Conservation (phyloP, 1,140 invertebrate genomes). For the Pomacea maculata region DNA sequence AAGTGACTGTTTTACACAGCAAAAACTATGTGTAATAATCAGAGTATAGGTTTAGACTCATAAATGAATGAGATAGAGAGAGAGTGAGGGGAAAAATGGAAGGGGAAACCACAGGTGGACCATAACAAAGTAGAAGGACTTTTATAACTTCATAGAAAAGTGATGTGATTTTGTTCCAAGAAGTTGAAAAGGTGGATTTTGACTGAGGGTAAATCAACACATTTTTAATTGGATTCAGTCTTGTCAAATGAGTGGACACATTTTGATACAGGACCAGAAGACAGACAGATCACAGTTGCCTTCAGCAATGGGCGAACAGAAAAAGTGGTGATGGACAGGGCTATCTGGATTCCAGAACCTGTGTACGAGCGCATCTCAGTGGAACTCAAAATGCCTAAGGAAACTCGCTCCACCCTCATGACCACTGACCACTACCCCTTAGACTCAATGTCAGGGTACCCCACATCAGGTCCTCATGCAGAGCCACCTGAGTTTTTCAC, state of each 20-base stretch:
- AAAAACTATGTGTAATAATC: no score
- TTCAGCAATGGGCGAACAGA: slow-evolving; percentile 57
- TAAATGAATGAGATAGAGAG: not conserved
- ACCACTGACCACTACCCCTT: slow-evolving; percentile 48
- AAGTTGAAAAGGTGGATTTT: not conserved
- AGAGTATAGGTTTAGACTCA: no score
- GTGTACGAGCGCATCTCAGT: slow-evolving; percentile 49
- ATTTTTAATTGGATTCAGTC: not conserved
- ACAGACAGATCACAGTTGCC: slow-evolving; percentile 49
- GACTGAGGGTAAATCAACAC: not conserved
- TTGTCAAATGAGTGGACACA: not conserved
- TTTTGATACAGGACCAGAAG: slow-evolving; percentile 39
- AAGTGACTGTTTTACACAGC: no score
- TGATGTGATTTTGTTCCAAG: not conserved
- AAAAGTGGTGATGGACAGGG: slow-evolving; percentile 39
- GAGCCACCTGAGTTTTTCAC: slow-evolving; percentile 35
- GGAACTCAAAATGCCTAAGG: slow-evolving; percentile 55
- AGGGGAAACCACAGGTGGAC: not conserved
- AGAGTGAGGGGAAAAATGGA: not conserved
- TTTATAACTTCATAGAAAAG: not conserved
- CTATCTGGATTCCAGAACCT: slow-evolving; percentile 54
- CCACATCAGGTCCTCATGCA: slow-evolving; percentile 37
- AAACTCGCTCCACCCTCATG: slow-evolving; percentile 46
- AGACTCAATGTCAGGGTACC: slow-evolving; percentile 45
- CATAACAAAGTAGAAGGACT: not conserved